Conservation (phyloP, 1,140 invertebrate genomes). For the Cyrtorhinus lividipennis region DNA sequence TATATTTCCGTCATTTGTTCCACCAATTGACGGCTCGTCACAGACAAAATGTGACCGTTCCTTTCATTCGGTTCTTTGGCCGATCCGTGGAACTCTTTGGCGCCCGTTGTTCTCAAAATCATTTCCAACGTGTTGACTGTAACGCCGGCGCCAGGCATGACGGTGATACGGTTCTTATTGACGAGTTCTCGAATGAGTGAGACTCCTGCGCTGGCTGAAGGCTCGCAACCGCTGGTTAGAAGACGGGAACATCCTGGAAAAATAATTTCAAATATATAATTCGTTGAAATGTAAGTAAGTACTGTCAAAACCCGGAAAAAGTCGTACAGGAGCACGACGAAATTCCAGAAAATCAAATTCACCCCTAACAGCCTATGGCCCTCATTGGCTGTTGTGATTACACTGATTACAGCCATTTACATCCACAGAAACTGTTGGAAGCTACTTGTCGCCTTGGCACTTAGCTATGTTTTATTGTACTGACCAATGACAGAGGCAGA, state of each 20-base stretch:
- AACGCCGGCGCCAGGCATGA: conserved; percentile 74
- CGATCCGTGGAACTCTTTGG: conserved; percentile 59
- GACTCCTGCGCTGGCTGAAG: conserved; percentile 47
- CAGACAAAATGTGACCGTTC: neutral
- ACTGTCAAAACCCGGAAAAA: no score
- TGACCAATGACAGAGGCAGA: no score
- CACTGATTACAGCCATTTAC: no score
- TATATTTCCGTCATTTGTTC: neutral
- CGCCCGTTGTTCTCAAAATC: conserved; percentile 44
- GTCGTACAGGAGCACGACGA: no score
- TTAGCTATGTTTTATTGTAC: no score
- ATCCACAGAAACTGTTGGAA: no score
- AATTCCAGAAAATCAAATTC: no score
- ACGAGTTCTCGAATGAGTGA: conserved; percentile 46
- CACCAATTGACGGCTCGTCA: neutral
- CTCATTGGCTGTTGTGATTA: no score
- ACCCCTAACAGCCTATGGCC: no score
- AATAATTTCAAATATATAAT: no score
- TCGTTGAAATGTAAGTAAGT: no score
- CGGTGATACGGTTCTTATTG: conserved; percentile 43
- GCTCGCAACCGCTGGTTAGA: conserved; percentile 63
- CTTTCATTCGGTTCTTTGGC: conserved; percentile 30
- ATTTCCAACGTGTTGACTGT: conserved; percentile 51
- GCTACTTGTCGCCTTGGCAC: no score
- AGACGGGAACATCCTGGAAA: neutral